These are phyloP conservation scores for Abramis brama DNA, from an alignment of 2,113 vertebrate species.

Conservation along the genomic window DNA sequence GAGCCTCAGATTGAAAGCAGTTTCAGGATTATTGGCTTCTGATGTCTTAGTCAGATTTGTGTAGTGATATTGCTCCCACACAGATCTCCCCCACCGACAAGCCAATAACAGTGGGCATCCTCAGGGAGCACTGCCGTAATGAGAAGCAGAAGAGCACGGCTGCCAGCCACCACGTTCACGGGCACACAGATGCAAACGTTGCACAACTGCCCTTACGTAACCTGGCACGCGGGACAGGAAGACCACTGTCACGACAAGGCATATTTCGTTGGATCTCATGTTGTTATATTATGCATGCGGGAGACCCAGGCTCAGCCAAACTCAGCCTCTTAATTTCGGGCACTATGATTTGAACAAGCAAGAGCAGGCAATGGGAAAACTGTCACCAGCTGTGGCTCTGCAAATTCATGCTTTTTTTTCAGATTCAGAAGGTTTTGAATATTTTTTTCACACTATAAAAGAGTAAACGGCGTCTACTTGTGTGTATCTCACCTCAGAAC, in stretches of 20 bases:
- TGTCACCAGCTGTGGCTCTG: neutral
- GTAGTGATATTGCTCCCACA: neutral
- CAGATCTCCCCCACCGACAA: neutral
- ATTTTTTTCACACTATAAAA: neutral
- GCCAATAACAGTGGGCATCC: constrained; percentile 43
- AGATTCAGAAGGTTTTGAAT: neutral
- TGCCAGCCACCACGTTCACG: constrained; percentile 30
- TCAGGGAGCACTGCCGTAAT: constrained; percentile 46
- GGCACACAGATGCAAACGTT: constrained; percentile 28
- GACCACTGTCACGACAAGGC: constrained; percentile 14
- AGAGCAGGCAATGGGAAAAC: neutral
- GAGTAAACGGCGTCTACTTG: neutral
- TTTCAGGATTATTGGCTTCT: constrained; percentile 19
- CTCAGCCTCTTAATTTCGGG: neutral
- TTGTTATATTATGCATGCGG: constrained; percentile 16
- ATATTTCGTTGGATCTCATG: neutral
- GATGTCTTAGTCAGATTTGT: constrained; percentile 3
- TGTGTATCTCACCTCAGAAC: constrained; percentile 3
- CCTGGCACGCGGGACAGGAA: constrained; percentile 39
- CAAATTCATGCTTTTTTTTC: neutral
- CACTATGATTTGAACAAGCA: neutral
- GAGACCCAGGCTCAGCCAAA: constrained; percentile 18
- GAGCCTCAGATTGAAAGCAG: constrained; percentile 16
- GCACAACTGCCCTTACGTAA: constrained; percentile 53
- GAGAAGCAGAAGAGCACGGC: constrained; percentile 42